Base-by-base conservation (phyloP, 2,888 invertebrate genomes). In the Piscicola geometra region DNA sequence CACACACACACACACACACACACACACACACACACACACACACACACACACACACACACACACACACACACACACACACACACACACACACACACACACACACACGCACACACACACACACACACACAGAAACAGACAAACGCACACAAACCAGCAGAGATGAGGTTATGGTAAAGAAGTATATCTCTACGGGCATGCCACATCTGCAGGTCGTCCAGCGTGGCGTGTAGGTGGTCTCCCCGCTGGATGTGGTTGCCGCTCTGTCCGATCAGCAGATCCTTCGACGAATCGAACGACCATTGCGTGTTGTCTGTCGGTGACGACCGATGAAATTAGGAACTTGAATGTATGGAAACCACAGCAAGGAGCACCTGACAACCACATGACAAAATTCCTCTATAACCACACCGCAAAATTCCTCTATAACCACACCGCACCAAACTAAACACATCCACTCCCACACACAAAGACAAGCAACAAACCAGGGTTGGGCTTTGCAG, bases 131-230 rank as follows among this genome's bases (percentile, higher is more conserved):
- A n/a, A n/a, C n/a, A n/a, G n/a, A n/a, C n/a, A n/a, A n/a, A n/a
- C n/a, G n/a, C n/a, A 30, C 35, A 30, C 12, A 35, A 5, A 77
- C 80, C 80, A 32, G 72, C 66, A 9, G 60, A 32, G 25, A 81
- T 78, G 35, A 78, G 72, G 28, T 75, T 75, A 15, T 76, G 32
- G 15, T 36, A 28, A 32, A 79, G 35, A 21, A 82, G 75, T 33
- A 76, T 76, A 28, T 82, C 81, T 15, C 80, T 47, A 66, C 78
- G 76, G 1, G 78, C 78, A 25, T 80, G 77, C 78, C 78, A 79
- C 2, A 80, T 32, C 66, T 80, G 77, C 36, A 83, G 73, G 25
- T 85, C 83, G 77, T 85, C 85, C 25, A 84, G 72, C 12, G 77
- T 75, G 1, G 80, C 81, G 25, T 78, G 77, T 0, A 81, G 81